These are phyloP conservation scores for Meandrusa payeni DNA, from an alignment of 2,888 invertebrate genomes.

Conservation along the genomic window DNA sequence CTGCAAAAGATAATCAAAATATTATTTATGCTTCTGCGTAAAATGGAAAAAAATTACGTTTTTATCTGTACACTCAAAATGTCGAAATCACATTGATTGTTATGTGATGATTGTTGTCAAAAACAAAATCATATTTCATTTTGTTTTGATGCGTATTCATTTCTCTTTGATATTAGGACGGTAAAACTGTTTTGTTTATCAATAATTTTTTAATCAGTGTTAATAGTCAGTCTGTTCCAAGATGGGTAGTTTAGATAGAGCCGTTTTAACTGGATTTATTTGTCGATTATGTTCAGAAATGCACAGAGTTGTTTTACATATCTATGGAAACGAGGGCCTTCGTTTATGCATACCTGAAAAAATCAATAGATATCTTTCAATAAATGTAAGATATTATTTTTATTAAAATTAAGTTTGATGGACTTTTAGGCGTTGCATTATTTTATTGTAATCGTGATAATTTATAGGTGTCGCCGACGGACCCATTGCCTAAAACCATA, in stretches of 20 bases:
- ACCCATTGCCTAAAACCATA: constrained; percentile 86
- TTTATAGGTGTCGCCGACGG: constrained; percentile 81
- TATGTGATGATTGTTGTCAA: constrained; percentile 2
- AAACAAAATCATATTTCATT: constrained; percentile 18
- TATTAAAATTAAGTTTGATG: too few species aligned
- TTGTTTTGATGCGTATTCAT: constrained; percentile 3
- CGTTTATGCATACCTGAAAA: constrained; percentile 88
- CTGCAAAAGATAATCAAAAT: too few species aligned
- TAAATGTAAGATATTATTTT: constrained; percentile 83
- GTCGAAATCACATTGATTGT: not conserved
- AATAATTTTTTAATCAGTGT: not conserved
- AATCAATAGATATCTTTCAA: constrained; percentile 90
- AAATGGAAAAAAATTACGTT: not conserved
- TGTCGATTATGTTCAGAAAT: constrained; percentile 93
- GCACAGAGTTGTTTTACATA: constrained; percentile 91
- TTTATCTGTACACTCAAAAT: constrained; percentile 2
- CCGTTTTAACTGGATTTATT: constrained; percentile 90
- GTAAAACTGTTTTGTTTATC: not conserved
- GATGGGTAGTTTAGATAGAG: constrained; percentile 92
- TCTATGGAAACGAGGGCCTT: constrained; percentile 90
- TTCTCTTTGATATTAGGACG: not conserved
- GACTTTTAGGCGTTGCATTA: too few species aligned
- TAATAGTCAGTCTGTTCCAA: constrained; percentile 30
- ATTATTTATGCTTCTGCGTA: too few species aligned
- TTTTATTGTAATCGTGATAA: too few species aligned